Percentiles rank a stretch among this genome's conserved stretches.
These are phyloP conservation scores for Geodia barretti DNA, from an alignment of 37 sponge, comb jelly and placozoan species.

Conservation along the genomic window DNA sequence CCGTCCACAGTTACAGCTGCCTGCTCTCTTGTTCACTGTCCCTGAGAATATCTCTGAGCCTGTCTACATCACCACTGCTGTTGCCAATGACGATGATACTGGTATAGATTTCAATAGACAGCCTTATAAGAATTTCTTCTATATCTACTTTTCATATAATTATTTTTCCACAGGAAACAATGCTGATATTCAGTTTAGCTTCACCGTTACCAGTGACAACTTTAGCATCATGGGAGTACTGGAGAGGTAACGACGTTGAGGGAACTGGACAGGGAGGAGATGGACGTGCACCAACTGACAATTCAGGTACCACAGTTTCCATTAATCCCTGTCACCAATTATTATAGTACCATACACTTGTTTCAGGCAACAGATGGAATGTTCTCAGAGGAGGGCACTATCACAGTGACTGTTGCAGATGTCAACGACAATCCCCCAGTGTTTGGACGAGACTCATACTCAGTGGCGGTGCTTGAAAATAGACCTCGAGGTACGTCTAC, in stretches of 20 bases:
- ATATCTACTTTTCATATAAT: not conserved
- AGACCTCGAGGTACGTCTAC: not conserved
- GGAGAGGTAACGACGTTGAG: slow-evolving; percentile 19
- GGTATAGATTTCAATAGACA: not conserved
- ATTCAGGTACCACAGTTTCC: not conserved
- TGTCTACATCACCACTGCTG: slow-evolving; percentile 10
- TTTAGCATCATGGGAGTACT: slow-evolving; percentile 32
- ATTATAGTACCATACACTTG: too few relatives aligned
- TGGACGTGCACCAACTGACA: slow-evolving; percentile 5
- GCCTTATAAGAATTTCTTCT: not conserved
- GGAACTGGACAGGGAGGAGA: slow-evolving; percentile 43
- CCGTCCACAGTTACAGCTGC: slow-evolving; percentile 14
- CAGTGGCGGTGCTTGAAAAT: slow-evolving; percentile 25
- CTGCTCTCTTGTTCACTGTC: slow-evolving; percentile 9
- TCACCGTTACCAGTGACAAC: not conserved
- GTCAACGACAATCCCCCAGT: slow-evolving; percentile 40
- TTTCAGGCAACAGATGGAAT: not conserved
- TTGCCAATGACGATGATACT: slow-evolving; percentile 29
- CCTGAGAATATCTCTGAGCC: slow-evolving; percentile 39
- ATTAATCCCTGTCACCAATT: too few relatives aligned
- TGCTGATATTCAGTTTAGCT: slow-evolving; percentile 12
- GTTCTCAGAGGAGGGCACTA: not conserved
- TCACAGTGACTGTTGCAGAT: slow-evolving; percentile 24
- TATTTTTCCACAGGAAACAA: slow-evolving; percentile 11
- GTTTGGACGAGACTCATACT: slow-evolving; percentile 11